Evolutionary conservation across 2,888 invertebrate genomes (phyloP).

Genomic region (Papilio protenor): DNA sequence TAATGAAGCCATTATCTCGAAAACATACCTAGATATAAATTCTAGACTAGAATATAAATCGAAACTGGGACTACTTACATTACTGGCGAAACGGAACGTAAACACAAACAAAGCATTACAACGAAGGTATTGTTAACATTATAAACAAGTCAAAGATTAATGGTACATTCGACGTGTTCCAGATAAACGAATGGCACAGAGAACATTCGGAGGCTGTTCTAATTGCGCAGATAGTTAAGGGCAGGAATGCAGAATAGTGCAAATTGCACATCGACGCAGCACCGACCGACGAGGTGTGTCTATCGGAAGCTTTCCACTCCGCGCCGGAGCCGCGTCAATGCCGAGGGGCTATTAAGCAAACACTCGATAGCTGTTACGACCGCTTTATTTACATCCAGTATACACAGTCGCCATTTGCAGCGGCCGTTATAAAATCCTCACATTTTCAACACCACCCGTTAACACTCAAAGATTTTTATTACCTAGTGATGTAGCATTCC

Average conservation of each 20-base stretch:
- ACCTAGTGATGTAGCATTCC: slow-evolving; percentile 17
- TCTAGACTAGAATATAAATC: slow-evolving; percentile 5
- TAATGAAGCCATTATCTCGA: slow-evolving; percentile 25
- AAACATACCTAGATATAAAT: slow-evolving; percentile 16
- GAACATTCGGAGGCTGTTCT: slow-evolving; percentile 49
- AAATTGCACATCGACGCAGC: slow-evolving; percentile 63
- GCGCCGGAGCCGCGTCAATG: slow-evolving; percentile 69
- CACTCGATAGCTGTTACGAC: slow-evolving; percentile 53
- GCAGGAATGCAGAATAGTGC: slow-evolving; percentile 67
- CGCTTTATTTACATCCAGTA: slow-evolving; percentile 44
- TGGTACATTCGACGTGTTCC: slow-evolving; percentile 15
- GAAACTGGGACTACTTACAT: not conserved
- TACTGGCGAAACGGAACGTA: slow-evolving; percentile 2
- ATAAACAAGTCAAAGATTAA: slow-evolving; percentile 9
- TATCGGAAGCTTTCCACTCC: slow-evolving; percentile 79
- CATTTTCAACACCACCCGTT: slow-evolving; percentile 14
- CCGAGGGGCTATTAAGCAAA: slow-evolving; percentile 74
- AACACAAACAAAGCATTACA: slow-evolving; percentile 20
- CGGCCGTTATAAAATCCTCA: slow-evolving; percentile 23
- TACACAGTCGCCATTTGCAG: slow-evolving; percentile 18
- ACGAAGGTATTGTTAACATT: slow-evolving; percentile 25
- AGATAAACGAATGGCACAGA: slow-evolving; percentile 21
- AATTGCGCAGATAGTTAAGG: slow-evolving; percentile 67
- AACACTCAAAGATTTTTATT: slow-evolving; percentile 15
- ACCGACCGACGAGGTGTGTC: slow-evolving; percentile 67